These are phyloP conservation scores for Amiota communis DNA, from an alignment of 2,888 invertebrate genomes.

Conservation along the genomic window DNA sequence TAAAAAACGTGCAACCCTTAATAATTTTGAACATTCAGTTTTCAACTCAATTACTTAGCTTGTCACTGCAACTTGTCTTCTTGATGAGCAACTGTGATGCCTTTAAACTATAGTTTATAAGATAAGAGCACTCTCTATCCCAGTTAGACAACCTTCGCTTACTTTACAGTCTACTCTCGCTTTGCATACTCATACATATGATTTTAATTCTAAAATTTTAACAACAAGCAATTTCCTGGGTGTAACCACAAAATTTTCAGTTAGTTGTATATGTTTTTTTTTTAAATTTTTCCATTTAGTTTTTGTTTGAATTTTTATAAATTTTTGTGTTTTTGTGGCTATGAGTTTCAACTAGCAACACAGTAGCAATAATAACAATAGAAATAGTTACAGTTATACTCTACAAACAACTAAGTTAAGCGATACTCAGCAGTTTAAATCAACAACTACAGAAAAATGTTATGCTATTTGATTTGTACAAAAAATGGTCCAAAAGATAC, in stretches of 20 bases:
- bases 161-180: too few species aligned
- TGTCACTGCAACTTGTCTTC: too few species aligned
- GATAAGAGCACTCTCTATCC: too few species aligned
- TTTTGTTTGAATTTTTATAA: neutral
- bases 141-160: too few species aligned
- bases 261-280: constrained; percentile 21
- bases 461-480: constrained; percentile 16
- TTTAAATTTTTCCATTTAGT: constrained; percentile 21
- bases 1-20: too few species aligned
- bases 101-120: too few species aligned
- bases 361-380: neutral
- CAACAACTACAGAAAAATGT: neutral
- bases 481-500: constrained; percentile 21
- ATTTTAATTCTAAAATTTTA: constrained; percentile 43
- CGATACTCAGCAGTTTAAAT: constrained; percentile 23
- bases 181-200: too few species aligned
- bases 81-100: too few species aligned
- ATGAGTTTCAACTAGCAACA: neutral
- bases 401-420: neutral
- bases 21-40: too few species aligned
- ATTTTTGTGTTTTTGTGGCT: neutral
- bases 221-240: constrained; percentile 47
- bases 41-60: too few species aligned
- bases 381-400: neutral
- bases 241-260: constrained; percentile 44